These are phyloP conservation scores for Steatocranus sp. DNA, from an alignment of 2,797 vertebrate species.

Conservation along the genomic window DNA sequence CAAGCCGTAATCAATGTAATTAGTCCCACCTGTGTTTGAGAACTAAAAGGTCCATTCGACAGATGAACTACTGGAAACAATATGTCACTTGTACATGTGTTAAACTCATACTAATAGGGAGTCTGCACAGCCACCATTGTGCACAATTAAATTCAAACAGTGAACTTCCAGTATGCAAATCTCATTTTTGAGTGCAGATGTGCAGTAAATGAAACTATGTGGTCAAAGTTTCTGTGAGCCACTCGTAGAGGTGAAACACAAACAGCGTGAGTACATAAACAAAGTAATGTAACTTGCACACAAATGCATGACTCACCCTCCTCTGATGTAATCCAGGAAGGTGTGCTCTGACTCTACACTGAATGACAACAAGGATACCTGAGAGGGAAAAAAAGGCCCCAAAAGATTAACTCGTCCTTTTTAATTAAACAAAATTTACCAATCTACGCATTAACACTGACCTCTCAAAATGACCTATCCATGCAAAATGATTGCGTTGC, in stretches of 20 bases:
- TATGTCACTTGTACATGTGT: not conserved
- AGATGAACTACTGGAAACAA: not conserved
- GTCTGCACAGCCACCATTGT: not conserved
- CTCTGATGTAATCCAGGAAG: constrained; percentile 96
- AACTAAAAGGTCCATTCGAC: not conserved
- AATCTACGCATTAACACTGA: constrained; percentile 42
- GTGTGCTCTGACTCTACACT: constrained; percentile 90
- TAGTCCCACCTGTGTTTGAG: not conserved
- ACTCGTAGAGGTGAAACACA: not conserved
- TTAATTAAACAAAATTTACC: constrained; percentile 5
- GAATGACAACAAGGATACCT: constrained; percentile 93
- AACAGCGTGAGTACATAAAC: not conserved
- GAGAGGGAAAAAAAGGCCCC: constrained; percentile 6
- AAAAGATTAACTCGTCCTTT: constrained; percentile 15
- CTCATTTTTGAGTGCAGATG: not conserved
- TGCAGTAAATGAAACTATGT: not conserved
- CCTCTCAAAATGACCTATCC: constrained; percentile 44
- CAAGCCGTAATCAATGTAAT: not conserved
- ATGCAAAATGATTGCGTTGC: not conserved
- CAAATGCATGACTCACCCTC: constrained; percentile 81
- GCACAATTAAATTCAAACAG: not conserved
- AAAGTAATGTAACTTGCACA: not conserved
- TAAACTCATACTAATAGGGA: not conserved
- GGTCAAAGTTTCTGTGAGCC: not conserved
- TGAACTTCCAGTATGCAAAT: not conserved